These are phyloP conservation scores for Tachina grossa DNA, from an alignment of 2,888 invertebrate genomes.

Conservation along the genomic window DNA sequence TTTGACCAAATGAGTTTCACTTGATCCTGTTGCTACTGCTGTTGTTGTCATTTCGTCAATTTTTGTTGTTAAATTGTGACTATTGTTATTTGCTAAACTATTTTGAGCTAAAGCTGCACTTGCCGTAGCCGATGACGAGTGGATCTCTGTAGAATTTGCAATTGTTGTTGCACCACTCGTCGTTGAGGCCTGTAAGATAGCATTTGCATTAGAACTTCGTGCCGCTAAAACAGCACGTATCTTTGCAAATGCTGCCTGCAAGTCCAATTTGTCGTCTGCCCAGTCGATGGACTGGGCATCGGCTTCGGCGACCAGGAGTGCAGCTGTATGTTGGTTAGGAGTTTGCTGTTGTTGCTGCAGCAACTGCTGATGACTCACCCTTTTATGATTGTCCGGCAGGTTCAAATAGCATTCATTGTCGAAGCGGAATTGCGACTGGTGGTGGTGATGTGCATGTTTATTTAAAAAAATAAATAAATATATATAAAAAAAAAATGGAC, in stretches of 20 bases:
- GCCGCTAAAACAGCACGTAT: constrained; percentile 78
- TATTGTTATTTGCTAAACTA: constrained; percentile 67
- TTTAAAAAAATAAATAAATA: constrained; percentile 28
- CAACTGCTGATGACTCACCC: constrained; percentile 89
- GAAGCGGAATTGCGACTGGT: constrained; percentile 99
- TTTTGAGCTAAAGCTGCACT: constrained; percentile 40
- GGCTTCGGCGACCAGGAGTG: constrained; percentile 77
- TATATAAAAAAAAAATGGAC: constrained; percentile 38
- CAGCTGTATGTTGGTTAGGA: constrained; percentile 59
- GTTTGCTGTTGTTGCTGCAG: constrained; percentile 71
- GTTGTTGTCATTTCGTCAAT: constrained; percentile 73
- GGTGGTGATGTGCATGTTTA: constrained; percentile 44
- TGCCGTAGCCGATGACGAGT: constrained; percentile 49
- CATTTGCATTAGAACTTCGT: constrained; percentile 76
- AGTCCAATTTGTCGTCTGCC: constrained; percentile 78
- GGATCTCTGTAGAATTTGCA: constrained; percentile 81
- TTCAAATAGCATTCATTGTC: constrained; percentile 99
- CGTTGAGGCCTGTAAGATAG: constrained; percentile 66
- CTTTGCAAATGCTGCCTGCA: constrained; percentile 79
- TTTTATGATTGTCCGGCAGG: constrained; percentile 98
- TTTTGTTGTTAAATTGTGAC: constrained; percentile 59
- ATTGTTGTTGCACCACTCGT: constrained; percentile 40
- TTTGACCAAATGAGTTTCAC: constrained; percentile 69
- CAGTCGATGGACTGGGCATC: constrained; percentile 79
- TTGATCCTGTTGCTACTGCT: constrained; percentile 60